Conservation (phyloP, 2,888 invertebrate genomes). For the Hydroisotoma schaefferi region DNA sequence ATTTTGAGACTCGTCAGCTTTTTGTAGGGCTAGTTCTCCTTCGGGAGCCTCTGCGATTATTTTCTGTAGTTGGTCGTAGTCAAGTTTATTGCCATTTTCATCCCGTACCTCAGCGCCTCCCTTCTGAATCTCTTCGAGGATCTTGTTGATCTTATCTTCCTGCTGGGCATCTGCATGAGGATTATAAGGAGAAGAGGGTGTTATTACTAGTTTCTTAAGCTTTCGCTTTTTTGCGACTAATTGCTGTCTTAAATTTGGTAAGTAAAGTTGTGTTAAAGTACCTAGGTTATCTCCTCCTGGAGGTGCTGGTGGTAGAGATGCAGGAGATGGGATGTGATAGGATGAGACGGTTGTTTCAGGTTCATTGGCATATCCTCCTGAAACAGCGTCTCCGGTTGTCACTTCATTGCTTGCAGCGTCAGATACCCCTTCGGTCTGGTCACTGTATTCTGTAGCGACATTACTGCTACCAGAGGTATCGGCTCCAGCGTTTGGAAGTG, state of each 20-base stretch:
- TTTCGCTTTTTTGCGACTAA: conserved; percentile 20
- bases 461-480: conserved; percentile 4
- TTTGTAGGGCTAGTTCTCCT: conserved; percentile 19
- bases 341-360: conserved; percentile 17
- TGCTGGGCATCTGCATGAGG: conserved; percentile 14
- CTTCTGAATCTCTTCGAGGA: conserved; percentile 34
- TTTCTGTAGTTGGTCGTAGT: conserved; percentile 22
- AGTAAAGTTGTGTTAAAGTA: conserved; percentile 32
- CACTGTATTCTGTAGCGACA: conserved; percentile 3
- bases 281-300: conserved; percentile 25
- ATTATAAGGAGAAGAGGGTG: conserved; percentile 11
- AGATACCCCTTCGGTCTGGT: conserved; percentile 23
- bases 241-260: conserved; percentile 33
- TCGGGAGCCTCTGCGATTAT: conserved; percentile 22
- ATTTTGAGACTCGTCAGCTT: conserved; percentile 15
- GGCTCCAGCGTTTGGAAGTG: neutral
- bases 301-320: conserved; percentile 16
- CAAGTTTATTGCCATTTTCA: conserved; percentile 29
- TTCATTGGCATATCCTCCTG: conserved; percentile 3
- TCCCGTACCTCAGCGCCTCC: conserved; percentile 39
- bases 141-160: conserved; percentile 32
- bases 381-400: neutral
- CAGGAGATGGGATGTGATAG: conserved; percentile 33
- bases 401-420: conserved; percentile 5
- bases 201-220: conserved; percentile 3